Evolutionary conservation across 2,888 invertebrate species (phyloP), one percentile per base, ranked within the genome.

Genomic region (Danaus chrysippus): DNA sequence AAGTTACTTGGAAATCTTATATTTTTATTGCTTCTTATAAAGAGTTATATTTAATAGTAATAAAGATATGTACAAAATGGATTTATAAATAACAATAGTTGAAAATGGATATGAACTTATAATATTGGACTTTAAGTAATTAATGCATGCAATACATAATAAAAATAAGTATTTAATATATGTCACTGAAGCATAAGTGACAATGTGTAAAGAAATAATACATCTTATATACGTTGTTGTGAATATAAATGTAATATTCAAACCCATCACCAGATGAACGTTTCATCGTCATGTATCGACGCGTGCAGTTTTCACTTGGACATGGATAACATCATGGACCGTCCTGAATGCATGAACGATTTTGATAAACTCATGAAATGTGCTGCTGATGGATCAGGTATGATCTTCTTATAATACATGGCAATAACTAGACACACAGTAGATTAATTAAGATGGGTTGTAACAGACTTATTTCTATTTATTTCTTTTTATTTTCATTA

Each of bases 341-440:
- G 94, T 54, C 95, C 95, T 0, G 94, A 96, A 76, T 97, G 96
- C 79, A 93, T 96, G 76, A 92, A 93, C 65, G 96, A 96, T 84
- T 95, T 96, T 76, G 95, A 96, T 79, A 96, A 96, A 76, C 88
- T 96, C 58, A 96, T 96, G 95, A 94, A 94, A 76, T 97, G 97
- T 76, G 96, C 96, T 0, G 95, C 96, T 0, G 95, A 95, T 72
- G 94, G 94, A 8, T 94, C 93, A 62, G 93, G 93, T 93, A 78
- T 77, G 70, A 53, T 34, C 23, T 6, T 34, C 3, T 8, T 34
- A 34, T 6, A 74, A 23, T 34, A 34, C 23, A 74, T 66, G 52
- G 15, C 49, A 49, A 17, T 17, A 49, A 49, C 13, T 8, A 46
- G 49, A 49, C 17, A 49, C 49, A 17, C 15, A 10, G 10, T 49